Base-by-base conservation (phyloP, 2,113 vertebrate species). In the Tamias sibiricus region DNA sequence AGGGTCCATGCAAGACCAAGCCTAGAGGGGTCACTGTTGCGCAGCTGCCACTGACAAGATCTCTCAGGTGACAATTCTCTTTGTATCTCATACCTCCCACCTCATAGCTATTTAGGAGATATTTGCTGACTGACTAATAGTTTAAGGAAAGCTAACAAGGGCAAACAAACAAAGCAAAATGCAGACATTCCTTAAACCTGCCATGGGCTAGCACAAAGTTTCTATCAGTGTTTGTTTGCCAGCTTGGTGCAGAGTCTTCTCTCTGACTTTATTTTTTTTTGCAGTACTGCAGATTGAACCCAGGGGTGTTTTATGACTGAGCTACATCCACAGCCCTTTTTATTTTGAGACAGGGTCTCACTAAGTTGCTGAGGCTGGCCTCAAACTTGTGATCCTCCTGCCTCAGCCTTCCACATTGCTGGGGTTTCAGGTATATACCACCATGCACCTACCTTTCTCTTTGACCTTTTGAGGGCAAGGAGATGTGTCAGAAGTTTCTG, bases 91-190 rank as follows among this genome's bases (percentile, higher is more conserved):
- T 72, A 59, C 44, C 54, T 90, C 47, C 66, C 8, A 49, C 42
- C 26, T 49, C 40, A 19, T 71, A 79, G 64, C 37, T n/a, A 5
- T 42, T 94, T 77, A 69, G 82, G 59, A 92, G 87, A 44, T 88
- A 57, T n/a, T 95, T 94, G 81, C 62, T 90, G 90, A 74, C 44
- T 66, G 95, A 72, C 54, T 79, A 28, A 64, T 68, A 90, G 89
- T 69, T 57, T 87, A 17, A 32, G 17, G 59, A 62, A 95, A 77
- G 35, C 49, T 77, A 81, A 19, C 22, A 84, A 91, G 22, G 24
- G 32, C 54, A 37, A 76, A 52, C 12, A 74, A 57, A 24, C 32
- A 74, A 71, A 84, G 54, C 28, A 69, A 91, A 94, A 87, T 62
- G 64, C 74, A 92, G 89, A 62, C 9, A 9, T 26, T 35, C 42